A percentile compares a stretch with the other conserved stretches of the same genome.
Conservation (phyloP, 1,140 invertebrate species). For the Trichoplusia ni region DNA sequence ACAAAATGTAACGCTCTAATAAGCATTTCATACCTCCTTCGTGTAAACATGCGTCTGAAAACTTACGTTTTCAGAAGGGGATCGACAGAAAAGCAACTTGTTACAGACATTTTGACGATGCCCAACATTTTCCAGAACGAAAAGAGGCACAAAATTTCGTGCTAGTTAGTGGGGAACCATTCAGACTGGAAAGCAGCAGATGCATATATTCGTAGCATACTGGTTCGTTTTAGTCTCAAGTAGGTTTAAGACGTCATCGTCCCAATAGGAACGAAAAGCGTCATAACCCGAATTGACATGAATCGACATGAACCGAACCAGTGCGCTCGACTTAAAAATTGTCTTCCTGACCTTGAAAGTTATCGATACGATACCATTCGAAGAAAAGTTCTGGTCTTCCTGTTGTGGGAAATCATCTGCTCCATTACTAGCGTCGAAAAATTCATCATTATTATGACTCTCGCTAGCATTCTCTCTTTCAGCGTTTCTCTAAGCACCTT, state of each 20-base stretch:
- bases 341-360: not conserved
- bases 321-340: not conserved
- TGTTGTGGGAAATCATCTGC: too few relatives aligned
- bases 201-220: not conserved
- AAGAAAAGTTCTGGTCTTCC: too few relatives aligned
- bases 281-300: not conserved
- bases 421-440: too few relatives aligned
- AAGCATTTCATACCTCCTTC: not conserved
- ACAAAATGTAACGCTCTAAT: constrained; percentile 9
- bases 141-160: constrained; percentile 1
- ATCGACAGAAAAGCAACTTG: not conserved
- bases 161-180: constrained; percentile 1
- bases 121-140: constrained; percentile 16
- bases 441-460: too few relatives aligned
- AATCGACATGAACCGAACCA: not conserved
- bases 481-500: too few relatives aligned
- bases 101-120: constrained; percentile 13
- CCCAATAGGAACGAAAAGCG: constrained; percentile 6
- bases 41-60: not conserved
- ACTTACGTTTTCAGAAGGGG: not conserved
- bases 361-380: not conserved
- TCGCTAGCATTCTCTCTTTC: too few relatives aligned
- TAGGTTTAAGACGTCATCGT: not conserved
- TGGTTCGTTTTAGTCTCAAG: not conserved
- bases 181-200: not conserved